Evolutionary conservation across 2,888 invertebrate species (phyloP), one percentile per base, ranked within the genome.

Genomic region (Malacosoma neustria): DNA sequence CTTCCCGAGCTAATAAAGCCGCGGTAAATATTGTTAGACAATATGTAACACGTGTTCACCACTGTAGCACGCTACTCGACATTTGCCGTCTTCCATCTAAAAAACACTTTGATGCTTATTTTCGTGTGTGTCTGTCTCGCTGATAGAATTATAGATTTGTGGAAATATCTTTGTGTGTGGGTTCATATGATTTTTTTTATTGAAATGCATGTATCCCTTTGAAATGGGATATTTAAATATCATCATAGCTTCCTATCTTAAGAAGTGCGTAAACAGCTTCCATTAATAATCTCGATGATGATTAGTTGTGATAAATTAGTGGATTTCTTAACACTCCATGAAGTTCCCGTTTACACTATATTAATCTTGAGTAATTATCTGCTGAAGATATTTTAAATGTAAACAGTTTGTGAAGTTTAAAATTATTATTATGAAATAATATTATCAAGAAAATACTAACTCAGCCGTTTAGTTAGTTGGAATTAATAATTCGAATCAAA

Each of bases 31-130:
- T 79, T 82, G 81, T 82, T 73, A 68, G 68, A 81, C 82, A 81
- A 79, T 82, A 72, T 77, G 77, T 69, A 75, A 84, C 84, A 84
- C 61, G 66, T 84, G 84, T 84, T 80, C 64, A 77, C 73, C 64
- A 66, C 76, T 71, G 72, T 63, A 72, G 62, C 63, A 66, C 63
- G 66, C 65, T 70, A 72, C 61, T 70, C 64, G 72, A 79, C 76
- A 80, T 79, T 80, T 77, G 79, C 79, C 72, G 74, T 67, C 70
- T 76, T 71, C 59, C 67, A 63, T 72, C 67, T 79, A 79, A 81
- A 81, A 81, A 80, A 81, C 70, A 72, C 82, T 82, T 84, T 82
- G 82, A 82, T 72, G 80, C 73, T 80, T 82, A 84, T 84, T 84
- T 82, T 81, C 73, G 82, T 82, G 73, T 79, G 77, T 70, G 74